Evolutionary conservation across 2,888 invertebrate genomes (phyloP), one percentile per base, ranked within the genome.

Genomic region (Leptothorax acervorum): DNA sequence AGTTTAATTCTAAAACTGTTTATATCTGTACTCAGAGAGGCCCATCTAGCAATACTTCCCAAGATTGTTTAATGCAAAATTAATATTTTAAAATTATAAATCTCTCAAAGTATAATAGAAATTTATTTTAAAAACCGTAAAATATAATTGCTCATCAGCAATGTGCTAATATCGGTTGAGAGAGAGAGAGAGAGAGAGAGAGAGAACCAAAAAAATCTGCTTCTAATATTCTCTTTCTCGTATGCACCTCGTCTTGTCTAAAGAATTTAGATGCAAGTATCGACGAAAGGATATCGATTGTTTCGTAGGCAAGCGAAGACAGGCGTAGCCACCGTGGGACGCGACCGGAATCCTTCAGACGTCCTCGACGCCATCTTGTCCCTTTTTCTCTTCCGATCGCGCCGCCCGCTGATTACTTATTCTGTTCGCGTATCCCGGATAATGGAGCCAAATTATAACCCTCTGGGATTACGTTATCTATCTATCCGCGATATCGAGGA

Each of bases 391-490:
- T 81, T 62, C 63, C 53, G 23, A 75, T 75, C 76, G 65, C 28
- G 3, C 39, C 48, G 5, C 12, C 42, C n/a, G 18, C 45, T 76
- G 83, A 84, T 90, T 90, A 86, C 87, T 86, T 87, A 90, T 89
- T 86, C 90, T 84, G 71, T 86, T 74, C 88, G 86, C 83, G 88
- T 89, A 84, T 82, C 82, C 18, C 66, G 73, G 78, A 83, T 88
- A 88, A 90, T 90, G 85, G 89, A 86, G 86, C 85, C 88, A 87
- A 90, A 90, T 90, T 90, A 90, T 90, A 90, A 89, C 90, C 90
- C 35, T 55, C 86, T 53, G 73, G 86, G 87, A 90, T 90, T 85
- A 87, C 87, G 86, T 90, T 90, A 89, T 90, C 90, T 87, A 90
- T 86, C 87, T 86, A 85, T 84, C 84, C 84, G 42, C 82, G 83